phyloP scores from a whole-genome alignment of 1,140 invertebrate species.

The Drosophila bifasciata region DNA sequence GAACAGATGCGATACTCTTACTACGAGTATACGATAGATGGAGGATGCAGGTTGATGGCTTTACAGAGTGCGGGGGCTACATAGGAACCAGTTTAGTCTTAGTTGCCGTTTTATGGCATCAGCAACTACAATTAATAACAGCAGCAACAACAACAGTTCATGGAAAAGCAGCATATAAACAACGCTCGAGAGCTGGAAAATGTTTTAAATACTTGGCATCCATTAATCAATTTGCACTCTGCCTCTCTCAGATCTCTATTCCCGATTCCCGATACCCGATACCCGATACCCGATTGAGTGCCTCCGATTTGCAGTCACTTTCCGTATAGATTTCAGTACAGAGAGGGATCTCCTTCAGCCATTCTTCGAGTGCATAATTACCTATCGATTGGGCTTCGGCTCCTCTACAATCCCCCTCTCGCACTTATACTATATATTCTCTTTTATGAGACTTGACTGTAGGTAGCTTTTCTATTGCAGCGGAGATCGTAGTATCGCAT shows the following conservation, averaged over 20 bases:
- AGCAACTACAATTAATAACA: conserved; percentile 37
- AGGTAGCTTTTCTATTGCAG: conserved; percentile 17
- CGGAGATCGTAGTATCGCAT: conserved; percentile 36
- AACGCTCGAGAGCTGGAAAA: conserved; percentile 46
- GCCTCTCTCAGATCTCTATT: conserved; percentile 19
- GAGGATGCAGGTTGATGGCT: no score
- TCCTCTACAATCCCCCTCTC: no score
- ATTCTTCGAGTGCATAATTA: no score
- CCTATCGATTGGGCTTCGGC: no score
- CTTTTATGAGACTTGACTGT: conserved; percentile 5
- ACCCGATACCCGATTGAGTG: conserved; percentile 1
- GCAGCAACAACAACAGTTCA: conserved; percentile 2
- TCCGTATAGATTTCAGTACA: conserved; percentile 28
- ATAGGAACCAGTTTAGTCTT: neutral
- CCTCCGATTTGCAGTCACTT: conserved; percentile 16
- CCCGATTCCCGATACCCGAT: conserved; percentile 20
- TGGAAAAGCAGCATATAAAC: conserved; percentile 18
- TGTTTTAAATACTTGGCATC: conserved; percentile 74
- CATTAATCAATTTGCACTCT: conserved; percentile 78
- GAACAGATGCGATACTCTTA: conserved; percentile 46
- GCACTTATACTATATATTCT: neutral
- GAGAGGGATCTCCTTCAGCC: neutral
- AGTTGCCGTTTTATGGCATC: conserved; percentile 59
- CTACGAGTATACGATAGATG: no score
- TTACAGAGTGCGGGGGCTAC: no score